A percentile compares a stretch with the other conserved stretches of the same genome.
These are phyloP conservation scores for Trogon melanurus DNA, from an alignment of 2,113 vertebrate genomes.

Conservation along the genomic window DNA sequence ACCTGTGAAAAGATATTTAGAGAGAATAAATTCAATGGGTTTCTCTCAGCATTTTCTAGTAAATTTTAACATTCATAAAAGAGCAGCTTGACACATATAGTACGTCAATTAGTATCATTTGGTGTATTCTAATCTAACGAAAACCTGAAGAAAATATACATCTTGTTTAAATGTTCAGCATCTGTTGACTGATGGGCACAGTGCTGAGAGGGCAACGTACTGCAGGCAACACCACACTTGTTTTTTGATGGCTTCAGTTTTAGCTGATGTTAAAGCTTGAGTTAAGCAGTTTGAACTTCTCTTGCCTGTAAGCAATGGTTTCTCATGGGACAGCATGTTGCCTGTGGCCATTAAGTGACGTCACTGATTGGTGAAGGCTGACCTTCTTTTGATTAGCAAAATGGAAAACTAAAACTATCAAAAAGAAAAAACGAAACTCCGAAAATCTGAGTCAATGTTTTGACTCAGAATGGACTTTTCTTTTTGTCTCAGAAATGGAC, in stretches of 20 bases:
- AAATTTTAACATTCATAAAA: neutral
- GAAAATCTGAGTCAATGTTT: neutral
- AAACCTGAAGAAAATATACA: neutral
- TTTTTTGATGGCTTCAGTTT: neutral
- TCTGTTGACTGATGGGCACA: neutral
- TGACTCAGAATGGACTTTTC: neutral
- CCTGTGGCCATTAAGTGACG: neutral
- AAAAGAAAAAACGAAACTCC: neutral
- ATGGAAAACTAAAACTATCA: neutral
- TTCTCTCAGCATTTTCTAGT: neutral
- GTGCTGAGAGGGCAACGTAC: neutral
- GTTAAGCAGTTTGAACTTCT: neutral
- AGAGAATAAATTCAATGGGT: neutral
- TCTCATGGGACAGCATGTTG: neutral
- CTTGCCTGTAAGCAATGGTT: neutral
- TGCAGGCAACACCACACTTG: neutral
- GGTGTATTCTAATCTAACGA: neutral
- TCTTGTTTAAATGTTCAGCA: neutral
- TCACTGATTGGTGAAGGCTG: neutral
- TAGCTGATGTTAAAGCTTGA: neutral
- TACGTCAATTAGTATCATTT: neutral
- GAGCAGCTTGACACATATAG: neutral
- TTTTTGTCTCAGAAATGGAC: neutral
- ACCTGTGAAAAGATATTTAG: neutral
- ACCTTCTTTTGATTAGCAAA: neutral